phyloP scores from a whole-genome alignment of 2,113 vertebrate species.

The Callorhinus ursinus region DNA sequence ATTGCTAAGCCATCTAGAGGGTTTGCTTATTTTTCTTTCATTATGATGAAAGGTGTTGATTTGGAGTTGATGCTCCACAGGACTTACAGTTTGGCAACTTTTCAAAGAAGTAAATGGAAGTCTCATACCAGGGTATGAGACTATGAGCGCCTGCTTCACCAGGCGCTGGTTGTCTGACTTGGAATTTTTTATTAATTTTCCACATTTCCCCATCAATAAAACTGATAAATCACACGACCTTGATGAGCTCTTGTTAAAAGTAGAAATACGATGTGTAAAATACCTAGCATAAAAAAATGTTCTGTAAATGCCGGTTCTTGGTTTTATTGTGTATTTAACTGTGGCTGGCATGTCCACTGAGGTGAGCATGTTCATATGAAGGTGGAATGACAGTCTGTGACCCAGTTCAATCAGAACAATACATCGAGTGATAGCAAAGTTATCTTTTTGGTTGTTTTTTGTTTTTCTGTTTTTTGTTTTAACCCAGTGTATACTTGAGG shows the following conservation, averaged over 20 bases:
- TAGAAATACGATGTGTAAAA: neutral
- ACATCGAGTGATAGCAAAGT: neutral
- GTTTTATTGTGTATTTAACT: neutral
- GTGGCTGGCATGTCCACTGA: neutral
- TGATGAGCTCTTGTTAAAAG: neutral
- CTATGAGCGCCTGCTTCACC: neutral
- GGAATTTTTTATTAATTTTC: neutral
- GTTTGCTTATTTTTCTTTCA: neutral
- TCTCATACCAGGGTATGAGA: fast-evolving
- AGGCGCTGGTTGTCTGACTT: neutral
- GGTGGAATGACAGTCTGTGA: neutral
- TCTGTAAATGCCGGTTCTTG: neutral
- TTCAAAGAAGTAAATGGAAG: neutral
- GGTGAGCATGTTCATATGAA: neutral
- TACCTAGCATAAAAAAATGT: neutral
- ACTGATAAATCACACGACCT: neutral
- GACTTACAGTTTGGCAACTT: neutral
- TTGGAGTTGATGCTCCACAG: neutral
- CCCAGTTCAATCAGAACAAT: neutral
- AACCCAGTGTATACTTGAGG: neutral
- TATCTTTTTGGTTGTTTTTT: neutral
- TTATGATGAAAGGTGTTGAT: neutral
- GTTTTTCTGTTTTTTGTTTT: neutral
- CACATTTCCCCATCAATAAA: neutral
- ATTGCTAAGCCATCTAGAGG: neutral